A percentile compares a stretch with the other conserved stretches of the same genome.
phyloP scores from a whole-genome alignment of 2,797 vertebrate species.

The Lagocephalus sceleratus region DNA sequence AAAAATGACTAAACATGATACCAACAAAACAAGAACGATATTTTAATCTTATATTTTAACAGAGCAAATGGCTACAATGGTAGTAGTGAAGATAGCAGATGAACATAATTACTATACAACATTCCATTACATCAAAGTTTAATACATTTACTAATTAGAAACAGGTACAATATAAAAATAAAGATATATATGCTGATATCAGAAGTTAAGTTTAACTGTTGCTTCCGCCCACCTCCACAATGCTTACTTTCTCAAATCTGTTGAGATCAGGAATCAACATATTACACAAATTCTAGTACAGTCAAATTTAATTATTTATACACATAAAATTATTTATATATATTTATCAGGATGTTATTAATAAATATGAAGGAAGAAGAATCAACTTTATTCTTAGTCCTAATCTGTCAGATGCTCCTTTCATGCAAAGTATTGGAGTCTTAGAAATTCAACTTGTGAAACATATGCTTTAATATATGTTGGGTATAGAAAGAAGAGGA shows the following conservation, averaged over 20 bases:
- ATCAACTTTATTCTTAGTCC: background rate
- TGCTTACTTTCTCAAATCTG: no score
- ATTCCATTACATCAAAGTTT: background rate
- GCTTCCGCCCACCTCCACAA: no score
- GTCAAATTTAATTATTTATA: background rate
- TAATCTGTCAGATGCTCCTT: conserved; percentile 5
- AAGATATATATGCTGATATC: no score
- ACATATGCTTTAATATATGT: conserved; percentile 8
- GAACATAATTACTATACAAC: no score
- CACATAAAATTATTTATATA: background rate
- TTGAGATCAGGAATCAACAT: no score
- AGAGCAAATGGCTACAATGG: background rate
- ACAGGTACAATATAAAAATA: no score
- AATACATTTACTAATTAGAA: no score
- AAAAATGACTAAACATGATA: background rate
- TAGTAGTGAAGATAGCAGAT: background rate
- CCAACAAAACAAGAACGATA: background rate
- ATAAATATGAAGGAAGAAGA: background rate
- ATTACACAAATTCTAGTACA: no score
- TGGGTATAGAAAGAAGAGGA: conserved; percentile 5
- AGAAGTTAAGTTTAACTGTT: no score
- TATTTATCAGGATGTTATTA: background rate
- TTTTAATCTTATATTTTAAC: background rate
- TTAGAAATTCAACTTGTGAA: conserved; percentile 23
- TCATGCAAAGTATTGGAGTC: conserved; percentile 15